These are phyloP conservation scores for Montipora capricornis DNA, from an alignment of 64 coral and sea anemone genomes.

Conservation along the genomic window DNA sequence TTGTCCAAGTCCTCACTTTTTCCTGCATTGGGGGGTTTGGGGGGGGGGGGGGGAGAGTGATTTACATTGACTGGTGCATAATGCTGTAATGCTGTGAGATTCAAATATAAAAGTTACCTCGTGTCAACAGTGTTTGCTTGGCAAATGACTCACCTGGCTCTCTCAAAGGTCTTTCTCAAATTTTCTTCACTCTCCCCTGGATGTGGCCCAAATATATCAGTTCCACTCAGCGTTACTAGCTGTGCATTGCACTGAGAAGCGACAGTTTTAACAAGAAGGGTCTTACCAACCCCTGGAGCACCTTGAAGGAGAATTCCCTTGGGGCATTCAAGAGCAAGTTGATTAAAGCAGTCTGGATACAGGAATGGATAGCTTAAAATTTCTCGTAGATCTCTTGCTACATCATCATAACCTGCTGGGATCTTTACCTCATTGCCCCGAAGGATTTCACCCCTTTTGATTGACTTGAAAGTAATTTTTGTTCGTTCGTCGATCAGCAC, in stretches of 20 bases:
- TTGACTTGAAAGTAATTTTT: slow-evolving; percentile 54
- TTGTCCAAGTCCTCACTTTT: no score
- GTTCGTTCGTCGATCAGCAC: slow-evolving; percentile 60
- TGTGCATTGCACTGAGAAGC: slow-evolving; percentile 71
- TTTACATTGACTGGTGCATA: no score
- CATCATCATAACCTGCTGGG: slow-evolving; percentile 79
- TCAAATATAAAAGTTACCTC: no score
- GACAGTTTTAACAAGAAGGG: slow-evolving; percentile 77
- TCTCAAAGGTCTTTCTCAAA: slow-evolving; percentile 87
- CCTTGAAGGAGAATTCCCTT: slow-evolving; percentile 94
- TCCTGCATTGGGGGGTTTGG: no score
- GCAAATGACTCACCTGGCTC: slow-evolving; percentile 57
- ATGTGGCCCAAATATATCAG: slow-evolving; percentile 97
- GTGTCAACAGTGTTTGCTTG: background rate
- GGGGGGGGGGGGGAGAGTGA: no score
- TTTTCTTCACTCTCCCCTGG: slow-evolving; percentile 96
- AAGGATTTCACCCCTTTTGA: background rate
- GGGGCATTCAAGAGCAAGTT: slow-evolving; percentile 76
- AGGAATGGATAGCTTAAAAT: slow-evolving; percentile 82
- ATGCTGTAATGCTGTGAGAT: no score
- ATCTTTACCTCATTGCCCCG: slow-evolving; percentile 8
- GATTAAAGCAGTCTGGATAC: slow-evolving; percentile 87
- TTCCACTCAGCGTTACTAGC: slow-evolving; percentile 83
- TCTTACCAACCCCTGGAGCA: slow-evolving; percentile 91
- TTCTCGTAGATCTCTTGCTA: slow-evolving; percentile 50